Evolutionary conservation across 2,113 vertebrate species (phyloP).

Genomic region (Peromyscus polionotus): DNA sequence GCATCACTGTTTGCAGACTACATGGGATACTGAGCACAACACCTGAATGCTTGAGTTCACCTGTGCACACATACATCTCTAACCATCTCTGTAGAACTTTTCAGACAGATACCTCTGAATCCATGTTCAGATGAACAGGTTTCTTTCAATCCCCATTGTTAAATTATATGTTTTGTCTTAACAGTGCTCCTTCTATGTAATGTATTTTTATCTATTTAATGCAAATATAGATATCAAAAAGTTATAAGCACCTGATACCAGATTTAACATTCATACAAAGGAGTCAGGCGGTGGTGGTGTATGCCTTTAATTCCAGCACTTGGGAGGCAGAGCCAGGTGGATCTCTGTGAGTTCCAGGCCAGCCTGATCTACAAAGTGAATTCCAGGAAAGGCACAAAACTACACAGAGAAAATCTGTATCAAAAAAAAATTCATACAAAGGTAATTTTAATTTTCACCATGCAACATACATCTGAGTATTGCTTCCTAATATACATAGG

Average conservation of each 20-base stretch:
- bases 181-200: neutral
- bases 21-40: neutral
- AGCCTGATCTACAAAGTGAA: too few species aligned
- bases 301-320: too few species aligned
- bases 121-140: neutral
- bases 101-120: neutral
- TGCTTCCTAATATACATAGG: neutral
- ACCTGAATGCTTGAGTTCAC: neutral
- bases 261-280: neutral
- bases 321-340: too few species aligned
- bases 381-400: too few species aligned
- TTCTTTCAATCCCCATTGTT: neutral
- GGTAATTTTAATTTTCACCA: neutral
- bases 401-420: too few species aligned
- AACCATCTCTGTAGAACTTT: accelerated
- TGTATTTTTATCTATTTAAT: neutral
- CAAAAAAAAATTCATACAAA: neutral
- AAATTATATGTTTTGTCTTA: neutral
- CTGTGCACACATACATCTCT: neutral
- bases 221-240: neutral
- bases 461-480: neutral
- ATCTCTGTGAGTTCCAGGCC: too few species aligned
- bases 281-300: too few species aligned
- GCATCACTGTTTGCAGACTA: neutral
- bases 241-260: neutral